A percentile compares a stretch with the other conserved stretches of the same genome.
phyloP scores from a whole-genome alignment of 1,140 invertebrate genomes.

The Drosophila murphyi region DNA sequence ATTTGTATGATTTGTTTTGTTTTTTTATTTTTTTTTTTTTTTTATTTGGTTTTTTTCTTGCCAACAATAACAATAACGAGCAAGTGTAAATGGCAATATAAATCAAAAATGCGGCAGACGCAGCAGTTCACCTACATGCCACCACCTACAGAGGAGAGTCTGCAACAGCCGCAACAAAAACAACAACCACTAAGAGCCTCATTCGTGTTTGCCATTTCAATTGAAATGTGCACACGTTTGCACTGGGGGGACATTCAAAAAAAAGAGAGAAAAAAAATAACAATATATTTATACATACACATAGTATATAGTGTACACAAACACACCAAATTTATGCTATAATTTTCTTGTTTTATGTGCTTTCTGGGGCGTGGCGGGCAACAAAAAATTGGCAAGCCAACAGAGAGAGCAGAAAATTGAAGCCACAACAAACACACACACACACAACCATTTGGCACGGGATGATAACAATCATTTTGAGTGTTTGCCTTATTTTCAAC shows the following conservation, averaged over 20 bases:
- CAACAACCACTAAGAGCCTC: constrained; percentile 41
- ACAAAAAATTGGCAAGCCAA: constrained; percentile 46
- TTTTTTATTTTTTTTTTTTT: constrained; percentile 24
- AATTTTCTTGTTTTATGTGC: constrained; percentile 75
- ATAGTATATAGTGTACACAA: neutral
- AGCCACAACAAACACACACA: constrained; percentile 20
- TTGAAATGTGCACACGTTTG: constrained; percentile 76
- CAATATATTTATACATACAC: neutral
- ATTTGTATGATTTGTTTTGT: constrained; percentile 21
- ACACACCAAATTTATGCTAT: constrained; percentile 65
- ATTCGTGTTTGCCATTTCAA: constrained; percentile 75
- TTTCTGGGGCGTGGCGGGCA: constrained; percentile 62
- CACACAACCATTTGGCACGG: constrained; percentile 39
- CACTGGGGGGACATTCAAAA: constrained; percentile 38
- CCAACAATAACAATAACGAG: constrained; percentile 65
- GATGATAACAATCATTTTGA: constrained; percentile 73
- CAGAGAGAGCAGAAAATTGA: constrained; percentile 8
- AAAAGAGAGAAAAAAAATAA: constrained; percentile 7
- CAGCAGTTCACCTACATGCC: constrained; percentile 56
- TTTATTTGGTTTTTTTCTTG: constrained; percentile 16
- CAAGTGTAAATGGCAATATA: constrained; percentile 68
- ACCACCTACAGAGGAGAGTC: constrained; percentile 44
- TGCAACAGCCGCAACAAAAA: constrained; percentile 38
- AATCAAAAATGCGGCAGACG: constrained; percentile 65
- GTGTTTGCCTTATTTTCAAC: constrained; percentile 72